Conservation (phyloP, 2,797 vertebrate genomes). For the Poeciliopsis paucimaculata region DNA sequence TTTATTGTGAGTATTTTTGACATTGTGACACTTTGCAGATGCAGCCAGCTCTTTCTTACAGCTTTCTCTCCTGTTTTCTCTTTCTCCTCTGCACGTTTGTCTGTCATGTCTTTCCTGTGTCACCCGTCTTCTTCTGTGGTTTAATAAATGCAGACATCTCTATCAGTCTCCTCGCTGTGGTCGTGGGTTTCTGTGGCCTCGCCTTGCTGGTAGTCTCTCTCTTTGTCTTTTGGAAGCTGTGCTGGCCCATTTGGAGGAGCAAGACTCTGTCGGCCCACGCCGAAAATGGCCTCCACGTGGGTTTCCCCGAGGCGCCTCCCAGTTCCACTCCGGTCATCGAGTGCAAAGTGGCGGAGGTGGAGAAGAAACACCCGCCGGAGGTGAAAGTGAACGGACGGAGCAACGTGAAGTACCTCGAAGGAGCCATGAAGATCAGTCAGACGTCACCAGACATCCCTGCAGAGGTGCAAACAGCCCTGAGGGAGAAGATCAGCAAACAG, state of each 20-base stretch:
- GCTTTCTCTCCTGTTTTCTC: slow-evolving; percentile 76
- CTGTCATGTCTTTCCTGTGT: slow-evolving; percentile 64
- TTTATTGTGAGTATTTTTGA: background rate
- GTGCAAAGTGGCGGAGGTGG: slow-evolving; percentile 74
- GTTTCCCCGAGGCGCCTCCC: slow-evolving; percentile 79
- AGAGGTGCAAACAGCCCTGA: slow-evolving; percentile 92
- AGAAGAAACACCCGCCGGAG: slow-evolving; percentile 84
- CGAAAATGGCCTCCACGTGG: slow-evolving; percentile 80
- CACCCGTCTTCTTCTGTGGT: slow-evolving; percentile 36
- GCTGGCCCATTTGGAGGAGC: slow-evolving; percentile 97
- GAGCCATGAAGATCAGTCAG: slow-evolving; percentile 99
- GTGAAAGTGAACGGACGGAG: slow-evolving; percentile 83
- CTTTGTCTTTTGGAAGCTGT: slow-evolving; percentile 99
- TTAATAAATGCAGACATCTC: slow-evolving; percentile 89
- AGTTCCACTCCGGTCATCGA: slow-evolving; percentile 39
- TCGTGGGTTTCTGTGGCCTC: slow-evolving; percentile 98
- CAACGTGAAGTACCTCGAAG: slow-evolving; percentile 85
- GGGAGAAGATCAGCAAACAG: slow-evolving; percentile 89
- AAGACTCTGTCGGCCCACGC: slow-evolving; percentile 84
- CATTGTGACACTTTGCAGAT: slow-evolving; percentile 35
- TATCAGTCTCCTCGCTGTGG: slow-evolving; percentile 95
- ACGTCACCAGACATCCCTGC: slow-evolving; percentile 98
- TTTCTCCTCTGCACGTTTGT: slow-evolving; percentile 80
- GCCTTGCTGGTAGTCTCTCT: slow-evolving; percentile 96
- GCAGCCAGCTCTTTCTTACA: slow-evolving; percentile 78